Conservation (phyloP, 1,140 invertebrate species). For the Hormaphis cornu region DNA sequence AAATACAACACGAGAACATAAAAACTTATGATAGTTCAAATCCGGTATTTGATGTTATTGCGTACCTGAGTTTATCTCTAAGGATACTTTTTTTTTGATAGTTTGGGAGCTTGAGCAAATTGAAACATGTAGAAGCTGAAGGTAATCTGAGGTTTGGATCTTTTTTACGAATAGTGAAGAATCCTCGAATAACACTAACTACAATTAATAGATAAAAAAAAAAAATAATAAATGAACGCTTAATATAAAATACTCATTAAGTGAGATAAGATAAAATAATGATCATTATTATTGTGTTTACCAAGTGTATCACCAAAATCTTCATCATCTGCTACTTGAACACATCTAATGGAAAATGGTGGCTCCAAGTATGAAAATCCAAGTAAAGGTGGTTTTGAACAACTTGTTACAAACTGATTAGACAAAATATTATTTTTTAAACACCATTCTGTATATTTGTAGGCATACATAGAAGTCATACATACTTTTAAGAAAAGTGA, state of each 20-base stretch:
- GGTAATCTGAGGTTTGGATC: slow-evolving; percentile 92
- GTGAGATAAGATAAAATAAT: not conserved
- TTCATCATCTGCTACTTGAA: slow-evolving; percentile 97
- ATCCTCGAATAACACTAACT: slow-evolving; percentile 92
- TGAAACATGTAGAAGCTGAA: slow-evolving; percentile 98
- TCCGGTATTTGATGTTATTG: slow-evolving; percentile 94
- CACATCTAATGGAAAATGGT: slow-evolving; percentile 97
- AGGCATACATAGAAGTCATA: not conserved
- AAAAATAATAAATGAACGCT: not conserved
- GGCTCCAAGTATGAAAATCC: slow-evolving; percentile 97
- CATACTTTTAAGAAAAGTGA: slow-evolving; percentile 82
- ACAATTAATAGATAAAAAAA: slow-evolving; percentile 38
- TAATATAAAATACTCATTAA: not conserved
- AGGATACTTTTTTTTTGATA: slow-evolving; percentile 94
- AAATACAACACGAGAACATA: not conserved
- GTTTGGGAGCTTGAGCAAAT: slow-evolving; percentile 95
- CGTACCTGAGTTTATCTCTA: slow-evolving; percentile 91
- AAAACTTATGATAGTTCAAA: slow-evolving; percentile 86
- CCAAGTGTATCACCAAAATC: slow-evolving; percentile 61
- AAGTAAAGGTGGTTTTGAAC: slow-evolving; percentile 92
- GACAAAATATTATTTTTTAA: slow-evolving; percentile 5
- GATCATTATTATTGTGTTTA: not conserved
- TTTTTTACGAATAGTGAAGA: slow-evolving; percentile 93
- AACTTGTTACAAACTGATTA: slow-evolving; percentile 94
- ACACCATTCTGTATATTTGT: not conserved